Percentiles rank a stretch among this genome's conserved stretches.
phyloP scores from a whole-genome alignment of 1,140 invertebrate species.

The Eriosoma lanigerum region DNA sequence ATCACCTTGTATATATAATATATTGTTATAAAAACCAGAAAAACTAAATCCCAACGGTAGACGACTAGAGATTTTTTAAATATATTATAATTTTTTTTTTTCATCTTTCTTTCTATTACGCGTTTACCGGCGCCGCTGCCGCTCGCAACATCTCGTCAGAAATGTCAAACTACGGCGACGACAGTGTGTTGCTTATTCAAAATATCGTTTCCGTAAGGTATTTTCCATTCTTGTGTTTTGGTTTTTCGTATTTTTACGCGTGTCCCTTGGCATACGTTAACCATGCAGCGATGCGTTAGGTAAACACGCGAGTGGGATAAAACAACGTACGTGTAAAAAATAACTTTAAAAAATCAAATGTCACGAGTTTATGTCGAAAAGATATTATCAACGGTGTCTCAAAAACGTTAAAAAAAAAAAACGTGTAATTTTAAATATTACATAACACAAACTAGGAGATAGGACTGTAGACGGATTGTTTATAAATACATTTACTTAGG shows the following conservation, averaged over 20 bases:
- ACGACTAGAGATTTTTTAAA: no score
- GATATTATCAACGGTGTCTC: no score
- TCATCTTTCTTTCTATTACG: not conserved
- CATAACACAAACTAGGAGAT: no score
- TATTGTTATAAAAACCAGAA: no score
- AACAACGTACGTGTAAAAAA: no score
- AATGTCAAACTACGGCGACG: not conserved
- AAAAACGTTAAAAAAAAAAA: no score
- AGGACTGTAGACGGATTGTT: no score
- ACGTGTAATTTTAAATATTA: no score
- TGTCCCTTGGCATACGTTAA: constrained; percentile 4
- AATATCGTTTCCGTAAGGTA: not conserved
- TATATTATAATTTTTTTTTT: not conserved
- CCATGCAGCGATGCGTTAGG: not conserved
- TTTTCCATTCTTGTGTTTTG: not conserved
- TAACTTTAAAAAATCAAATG: not conserved
- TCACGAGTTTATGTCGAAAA: not conserved
- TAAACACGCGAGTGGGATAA: not conserved
- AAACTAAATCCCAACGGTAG: no score
- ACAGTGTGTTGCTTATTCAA: not conserved
- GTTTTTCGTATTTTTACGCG: not conserved
- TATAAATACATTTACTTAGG: no score
- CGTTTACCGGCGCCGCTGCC: not conserved
- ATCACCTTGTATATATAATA: no score
- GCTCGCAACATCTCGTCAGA: not conserved